A percentile compares a stretch with the other conserved stretches of the same genome.
Conservation (phyloP, 2,113 vertebrate genomes). For the Aix galericulata region DNA sequence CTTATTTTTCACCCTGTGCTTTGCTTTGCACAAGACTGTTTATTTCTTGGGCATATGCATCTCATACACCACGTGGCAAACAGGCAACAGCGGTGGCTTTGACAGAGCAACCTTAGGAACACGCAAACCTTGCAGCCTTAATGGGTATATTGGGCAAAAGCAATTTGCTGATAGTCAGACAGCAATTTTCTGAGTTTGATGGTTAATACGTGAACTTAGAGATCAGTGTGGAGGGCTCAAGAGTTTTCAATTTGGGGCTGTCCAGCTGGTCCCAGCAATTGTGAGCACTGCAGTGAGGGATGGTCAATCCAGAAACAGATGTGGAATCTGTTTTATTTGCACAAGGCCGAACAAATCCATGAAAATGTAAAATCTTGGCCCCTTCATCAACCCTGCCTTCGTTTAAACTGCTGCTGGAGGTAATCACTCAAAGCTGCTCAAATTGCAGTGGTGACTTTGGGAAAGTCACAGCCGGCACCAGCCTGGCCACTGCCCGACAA, state of each 20-base stretch:
- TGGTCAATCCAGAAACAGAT: neutral
- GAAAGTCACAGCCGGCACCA: neutral
- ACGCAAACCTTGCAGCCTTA: neutral
- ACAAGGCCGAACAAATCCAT: neutral
- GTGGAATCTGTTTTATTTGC: neutral
- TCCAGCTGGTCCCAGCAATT: neutral
- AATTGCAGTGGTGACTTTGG: neutral
- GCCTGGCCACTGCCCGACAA: neutral
- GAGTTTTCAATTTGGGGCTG: fast-evolving
- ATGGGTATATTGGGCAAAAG: neutral
- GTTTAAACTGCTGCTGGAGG: neutral
- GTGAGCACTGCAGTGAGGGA: fast-evolving
- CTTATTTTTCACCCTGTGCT: neutral
- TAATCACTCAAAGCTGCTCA: conserved; percentile 4
- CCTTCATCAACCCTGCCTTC: neutral
- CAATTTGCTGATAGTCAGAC: neutral
- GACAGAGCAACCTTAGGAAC: neutral
- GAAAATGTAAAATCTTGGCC: neutral
- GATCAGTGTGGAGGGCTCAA: neutral
- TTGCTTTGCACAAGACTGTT: neutral
- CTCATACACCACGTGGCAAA: neutral
- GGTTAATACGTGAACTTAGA: neutral
- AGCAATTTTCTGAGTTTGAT: neutral
- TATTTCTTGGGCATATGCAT: neutral
- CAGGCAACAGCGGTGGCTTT: neutral